Evolutionary conservation across 2,888 invertebrate species (phyloP).

Genomic region (Pterostichus madidus): DNA sequence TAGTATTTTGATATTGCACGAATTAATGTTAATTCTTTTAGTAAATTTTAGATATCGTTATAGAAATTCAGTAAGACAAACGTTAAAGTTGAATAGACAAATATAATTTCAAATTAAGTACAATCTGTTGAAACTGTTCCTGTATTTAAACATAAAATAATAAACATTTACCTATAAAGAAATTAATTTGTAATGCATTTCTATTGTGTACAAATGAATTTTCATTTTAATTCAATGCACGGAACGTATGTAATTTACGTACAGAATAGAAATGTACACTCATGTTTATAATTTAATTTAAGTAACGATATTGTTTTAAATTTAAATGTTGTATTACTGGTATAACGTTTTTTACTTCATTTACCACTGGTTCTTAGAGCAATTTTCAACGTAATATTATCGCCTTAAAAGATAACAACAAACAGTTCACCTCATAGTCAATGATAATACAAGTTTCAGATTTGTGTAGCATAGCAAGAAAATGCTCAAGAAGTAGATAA

Average conservation of each 20-base stretch:
- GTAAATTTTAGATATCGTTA: conserved; percentile 65
- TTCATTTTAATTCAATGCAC: conserved; percentile 45
- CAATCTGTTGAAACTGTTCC: conserved; percentile 66
- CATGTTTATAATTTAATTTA: conserved; percentile 1
- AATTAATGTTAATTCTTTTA: conserved; percentile 67
- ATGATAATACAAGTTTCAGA: conserved; percentile 5
- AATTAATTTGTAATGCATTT: conserved; percentile 64
- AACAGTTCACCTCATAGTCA: conserved; percentile 38
- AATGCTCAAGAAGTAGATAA: conserved; percentile 19
- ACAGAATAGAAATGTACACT: conserved; percentile 61
- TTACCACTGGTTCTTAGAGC: conserved; percentile 66
- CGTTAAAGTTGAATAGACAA: conserved; percentile 65
- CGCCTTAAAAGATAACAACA: conserved; percentile 31
- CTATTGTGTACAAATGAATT: conserved; percentile 54
- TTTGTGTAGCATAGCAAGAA: conserved; percentile 2
- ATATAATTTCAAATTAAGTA: conserved; percentile 65
- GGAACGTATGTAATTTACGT: conserved; percentile 33
- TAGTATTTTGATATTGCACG: conserved; percentile 67
- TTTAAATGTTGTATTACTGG: conserved; percentile 60
- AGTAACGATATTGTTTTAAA: conserved; percentile 25
- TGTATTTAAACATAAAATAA: conserved; percentile 61
- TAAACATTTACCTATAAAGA: conserved; percentile 60
- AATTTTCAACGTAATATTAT: conserved; percentile 62
- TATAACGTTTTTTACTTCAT: conserved; percentile 54
- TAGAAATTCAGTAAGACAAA: conserved; percentile 63